A percentile compares a stretch with the other conserved stretches of the same genome.
phyloP scores from a whole-genome alignment of 2,113 vertebrate genomes.

The Podarcis muralis region DNA sequence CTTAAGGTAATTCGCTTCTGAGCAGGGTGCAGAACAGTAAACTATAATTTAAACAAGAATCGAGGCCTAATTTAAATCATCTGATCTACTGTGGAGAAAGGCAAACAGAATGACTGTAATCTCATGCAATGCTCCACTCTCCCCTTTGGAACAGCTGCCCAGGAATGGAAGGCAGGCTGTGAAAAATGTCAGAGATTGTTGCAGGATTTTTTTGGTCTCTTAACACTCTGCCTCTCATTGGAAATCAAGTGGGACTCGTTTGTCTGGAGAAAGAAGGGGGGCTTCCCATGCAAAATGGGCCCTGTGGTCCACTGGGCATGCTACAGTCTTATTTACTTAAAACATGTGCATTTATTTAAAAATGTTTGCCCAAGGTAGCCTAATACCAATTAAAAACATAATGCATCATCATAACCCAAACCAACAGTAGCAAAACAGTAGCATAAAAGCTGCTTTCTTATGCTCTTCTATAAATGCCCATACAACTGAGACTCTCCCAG shows the following conservation, averaged over 20 bases:
- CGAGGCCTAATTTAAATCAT: slow-evolving; percentile 84
- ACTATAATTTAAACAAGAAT: slow-evolving; percentile 87
- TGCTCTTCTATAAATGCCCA: background rate
- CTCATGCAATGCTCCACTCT: slow-evolving; percentile 37
- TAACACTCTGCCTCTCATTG: too few relatives aligned
- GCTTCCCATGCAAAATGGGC: too few relatives aligned
- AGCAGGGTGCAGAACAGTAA: slow-evolving; percentile 84
- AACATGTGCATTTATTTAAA: background rate
- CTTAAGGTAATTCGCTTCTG: slow-evolving; percentile 87
- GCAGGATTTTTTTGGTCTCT: background rate
- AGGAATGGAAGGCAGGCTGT: background rate
- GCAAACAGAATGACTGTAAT: slow-evolving; percentile 69
- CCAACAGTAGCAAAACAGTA: background rate
- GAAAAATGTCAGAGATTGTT: background rate
- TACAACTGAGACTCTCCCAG: background rate
- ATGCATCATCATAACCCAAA: background rate
- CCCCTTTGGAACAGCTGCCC: background rate
- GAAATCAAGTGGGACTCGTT: background rate
- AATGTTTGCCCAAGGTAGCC: background rate
- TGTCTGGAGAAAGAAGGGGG: background rate
- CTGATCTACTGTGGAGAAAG: slow-evolving; percentile 74
- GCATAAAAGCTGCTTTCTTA: background rate
- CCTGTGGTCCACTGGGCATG: background rate
- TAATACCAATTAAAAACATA: background rate
- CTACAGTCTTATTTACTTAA: background rate